Conservation (phyloP, 2,113 vertebrate species). For the Aspidoscelis tigris region DNA sequence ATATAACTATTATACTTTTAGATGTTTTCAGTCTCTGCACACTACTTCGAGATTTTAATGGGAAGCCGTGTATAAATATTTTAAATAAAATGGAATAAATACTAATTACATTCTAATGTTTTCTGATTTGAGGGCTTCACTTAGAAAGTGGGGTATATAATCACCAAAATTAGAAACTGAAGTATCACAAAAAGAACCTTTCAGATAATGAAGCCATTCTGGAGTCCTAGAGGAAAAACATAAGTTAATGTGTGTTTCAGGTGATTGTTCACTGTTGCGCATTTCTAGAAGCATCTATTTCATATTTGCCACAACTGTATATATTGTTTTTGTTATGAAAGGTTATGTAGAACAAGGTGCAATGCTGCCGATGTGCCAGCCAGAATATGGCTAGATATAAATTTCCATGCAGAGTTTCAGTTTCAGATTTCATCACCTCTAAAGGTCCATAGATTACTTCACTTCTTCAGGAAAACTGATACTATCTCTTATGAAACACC, state of each 20-base stretch:
- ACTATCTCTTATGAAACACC: conserved; percentile 14
- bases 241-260: background rate
- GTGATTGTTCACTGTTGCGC: background rate
- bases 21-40: too few relatives aligned
- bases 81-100: too few relatives aligned
- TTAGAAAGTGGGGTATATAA: background rate
- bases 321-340: background rate
- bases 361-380: background rate
- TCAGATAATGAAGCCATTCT: background rate
- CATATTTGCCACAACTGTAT: background rate
- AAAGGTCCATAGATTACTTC: background rate
- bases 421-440: background rate
- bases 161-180: background rate
- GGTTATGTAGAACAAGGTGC: background rate
- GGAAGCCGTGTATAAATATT: too few relatives aligned
- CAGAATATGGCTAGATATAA: background rate
- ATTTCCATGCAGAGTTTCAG: background rate
- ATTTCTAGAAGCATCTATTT: background rate
- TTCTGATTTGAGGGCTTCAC: background rate
- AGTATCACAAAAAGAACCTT: background rate
- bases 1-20: too few relatives aligned
- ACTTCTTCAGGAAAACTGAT: background rate
- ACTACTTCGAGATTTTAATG: too few relatives aligned
- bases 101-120: background rate
- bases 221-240: background rate